Percentiles rank a stretch among this genome's conserved stretches.
phyloP scores from a whole-genome alignment of 2,888 invertebrate genomes.

The Cerastis leucographa region DNA sequence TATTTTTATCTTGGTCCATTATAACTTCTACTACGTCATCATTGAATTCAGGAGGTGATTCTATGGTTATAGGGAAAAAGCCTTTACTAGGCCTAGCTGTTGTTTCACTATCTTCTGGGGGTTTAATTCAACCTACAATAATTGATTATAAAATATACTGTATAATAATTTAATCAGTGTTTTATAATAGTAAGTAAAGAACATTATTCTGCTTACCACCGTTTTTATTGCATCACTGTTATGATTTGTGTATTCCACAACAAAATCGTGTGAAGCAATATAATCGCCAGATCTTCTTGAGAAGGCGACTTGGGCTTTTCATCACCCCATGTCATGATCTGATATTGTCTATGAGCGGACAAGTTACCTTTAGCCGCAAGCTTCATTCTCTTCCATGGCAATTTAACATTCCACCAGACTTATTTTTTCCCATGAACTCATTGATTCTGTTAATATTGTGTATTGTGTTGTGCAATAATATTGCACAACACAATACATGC shows the following conservation, averaged over 20 bases:
- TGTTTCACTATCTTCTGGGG: too few relatives aligned
- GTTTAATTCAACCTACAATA: too few relatives aligned
- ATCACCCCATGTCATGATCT: slow-evolving; percentile 3
- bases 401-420: background rate
- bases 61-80: too few relatives aligned
- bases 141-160: too few relatives aligned
- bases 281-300: background rate
- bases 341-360: slow-evolving; percentile 15
- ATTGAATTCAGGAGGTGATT: too few relatives aligned
- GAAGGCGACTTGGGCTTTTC: slow-evolving; percentile 20
- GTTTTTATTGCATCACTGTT: slow-evolving; percentile 22
- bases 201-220: background rate
- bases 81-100: too few relatives aligned
- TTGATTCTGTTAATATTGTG: too few relatives aligned
- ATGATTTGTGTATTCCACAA: background rate
- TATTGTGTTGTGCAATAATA: too few relatives aligned
- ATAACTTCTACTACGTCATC: too few relatives aligned
- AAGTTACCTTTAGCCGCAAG: slow-evolving; percentile 23
- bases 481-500: too few relatives aligned
- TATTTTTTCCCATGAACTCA: background rate
- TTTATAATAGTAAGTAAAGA: background rate
- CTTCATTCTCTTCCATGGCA: slow-evolving; percentile 28
- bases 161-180: too few relatives aligned
- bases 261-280: background rate
- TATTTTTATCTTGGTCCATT: too few relatives aligned